Evolutionary conservation across 2,797 vertebrate genomes (phyloP), one percentile per base, ranked within the genome.

Genomic region (Garrulus glandarius): DNA sequence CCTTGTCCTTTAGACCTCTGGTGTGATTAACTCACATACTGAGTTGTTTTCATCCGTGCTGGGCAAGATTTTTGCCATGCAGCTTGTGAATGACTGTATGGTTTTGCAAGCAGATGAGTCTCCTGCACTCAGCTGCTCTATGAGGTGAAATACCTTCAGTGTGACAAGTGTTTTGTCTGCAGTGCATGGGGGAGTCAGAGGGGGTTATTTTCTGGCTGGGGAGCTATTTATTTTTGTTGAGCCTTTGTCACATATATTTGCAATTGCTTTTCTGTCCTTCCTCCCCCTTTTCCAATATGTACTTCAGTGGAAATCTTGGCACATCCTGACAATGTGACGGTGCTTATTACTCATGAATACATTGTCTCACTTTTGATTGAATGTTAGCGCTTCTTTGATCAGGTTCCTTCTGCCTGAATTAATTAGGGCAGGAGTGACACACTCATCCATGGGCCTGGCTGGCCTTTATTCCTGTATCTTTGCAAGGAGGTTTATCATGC

Each of bases 371-470:
- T 76, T 93, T 82, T 87, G 90, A 93, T n/a, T 76, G 80, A 88
- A 84, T 93, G 92, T 97, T 90, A 95, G n/a, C 84, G 52, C 50
- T 89, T 90, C 90, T 95, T 95, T 95, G 88, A 92, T 95, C 92
- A 74, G 20, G 16, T 79, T 95, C 67, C 47, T 89, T 91, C 67
- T 93, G 83, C 41, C 63, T 87, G 83, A 76, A 72, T 63, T 91
- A 94, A 94, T 94, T 87, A 92, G 34, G 47, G 36, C 52, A 95
- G 77, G 77, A 92, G 37, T 84, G 80, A 87, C 79, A 94, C 22
- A 37, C 67, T 79, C 18, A 32, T 92, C 41, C 1, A 2, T 43
- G 80, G 29, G 80, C 17, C 49, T 82, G 59, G 70, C 67, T 94
- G 81, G 84, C 53, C 85, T 95, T 89, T 94, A 86, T 69, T 53